These are phyloP conservation scores for Loris lydekkerianus DNA, from an alignment of 2,797 vertebrate species.

Conservation along the genomic window DNA sequence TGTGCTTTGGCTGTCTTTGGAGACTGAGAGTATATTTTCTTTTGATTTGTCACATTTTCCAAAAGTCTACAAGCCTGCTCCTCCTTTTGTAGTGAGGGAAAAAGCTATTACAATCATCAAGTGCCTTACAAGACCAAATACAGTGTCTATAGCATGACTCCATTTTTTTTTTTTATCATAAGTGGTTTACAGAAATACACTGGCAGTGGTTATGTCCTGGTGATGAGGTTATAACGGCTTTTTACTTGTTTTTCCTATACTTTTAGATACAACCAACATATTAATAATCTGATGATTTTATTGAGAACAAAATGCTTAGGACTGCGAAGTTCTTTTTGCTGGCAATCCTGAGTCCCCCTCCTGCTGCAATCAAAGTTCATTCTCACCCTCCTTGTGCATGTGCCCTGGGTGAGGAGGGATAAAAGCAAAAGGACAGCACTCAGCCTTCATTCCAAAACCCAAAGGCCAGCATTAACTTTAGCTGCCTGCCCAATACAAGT, in stretches of 20 bases:
- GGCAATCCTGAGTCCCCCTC: background rate
- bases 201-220: background rate
- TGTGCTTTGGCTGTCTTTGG: background rate
- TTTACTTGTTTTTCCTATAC: slow-evolving; percentile 32
- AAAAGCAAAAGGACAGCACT: background rate
- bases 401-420: background rate
- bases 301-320: slow-evolving; percentile 26
- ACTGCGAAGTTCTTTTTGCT: background rate
- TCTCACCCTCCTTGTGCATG: background rate
- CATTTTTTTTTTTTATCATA: background rate
- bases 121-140: slow-evolving; percentile 56
- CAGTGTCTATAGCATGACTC: background rate
- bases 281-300: background rate
- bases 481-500: background rate
- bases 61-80: slow-evolving; percentile 55
- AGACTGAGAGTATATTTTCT: background rate
- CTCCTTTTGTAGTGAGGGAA: slow-evolving; percentile 46
- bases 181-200: slow-evolving; percentile 19
- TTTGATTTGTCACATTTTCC: slow-evolving; percentile 64
- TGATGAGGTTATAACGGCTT: background rate
- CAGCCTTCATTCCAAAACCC: background rate
- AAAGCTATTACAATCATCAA: slow-evolving; percentile 57
- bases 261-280: slow-evolving; percentile 11
- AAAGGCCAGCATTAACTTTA: background rate
- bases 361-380: background rate